Base-by-base conservation (phyloP, 2,113 vertebrate species). In the Ardeotis arabs region DNA sequence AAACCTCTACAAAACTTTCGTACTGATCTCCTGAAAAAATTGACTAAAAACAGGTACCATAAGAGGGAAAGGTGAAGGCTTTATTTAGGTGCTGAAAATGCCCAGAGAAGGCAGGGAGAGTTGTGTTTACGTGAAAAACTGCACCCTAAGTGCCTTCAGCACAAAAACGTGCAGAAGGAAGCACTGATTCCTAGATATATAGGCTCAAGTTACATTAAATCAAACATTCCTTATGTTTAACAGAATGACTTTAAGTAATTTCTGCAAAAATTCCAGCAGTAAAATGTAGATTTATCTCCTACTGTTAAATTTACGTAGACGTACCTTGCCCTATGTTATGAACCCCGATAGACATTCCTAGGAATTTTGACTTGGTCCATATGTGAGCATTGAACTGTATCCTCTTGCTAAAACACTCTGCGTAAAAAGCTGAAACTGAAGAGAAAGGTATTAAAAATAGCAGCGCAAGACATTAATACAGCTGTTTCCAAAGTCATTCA, bases 321-420 rank as follows among this genome's bases (percentile, higher is more conserved):
- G 1, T 98, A 99, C 99, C 99, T 98, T 99, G 99, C 56, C 99
- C 99, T 76, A 99, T 99, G 97, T 99, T 99, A 98, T 99, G 99
- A 55, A 99, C 99, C 7, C 99, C 99, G 53, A 99, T 99, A 22
- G 99, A 99, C 99, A 99, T 99, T 78, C 99, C 99, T 49, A 99
- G 97, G 97, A 99, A 99, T 89, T 99, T 99, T 22, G 99, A 99
- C 97, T 99, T 99, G 64, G 99, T 99, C 99, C 99, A 99, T 97
- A 99, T 99, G 97, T 99, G 99, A 94, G 99, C 99, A 63, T 99
- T 99, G 98, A 99, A 99, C 96, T 99, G 99, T 97, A 99, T 99
- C 97, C 98, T 99, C 98, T 99, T 99, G 94, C 91, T 99, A 95
- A 98, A 98, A 97, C 99, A 99, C 96, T 99, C 99, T 4, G 99